Percentiles rank a stretch among this genome's conserved stretches.
phyloP scores from a whole-genome alignment of 2,113 vertebrate species.

The Empidonax traillii region DNA sequence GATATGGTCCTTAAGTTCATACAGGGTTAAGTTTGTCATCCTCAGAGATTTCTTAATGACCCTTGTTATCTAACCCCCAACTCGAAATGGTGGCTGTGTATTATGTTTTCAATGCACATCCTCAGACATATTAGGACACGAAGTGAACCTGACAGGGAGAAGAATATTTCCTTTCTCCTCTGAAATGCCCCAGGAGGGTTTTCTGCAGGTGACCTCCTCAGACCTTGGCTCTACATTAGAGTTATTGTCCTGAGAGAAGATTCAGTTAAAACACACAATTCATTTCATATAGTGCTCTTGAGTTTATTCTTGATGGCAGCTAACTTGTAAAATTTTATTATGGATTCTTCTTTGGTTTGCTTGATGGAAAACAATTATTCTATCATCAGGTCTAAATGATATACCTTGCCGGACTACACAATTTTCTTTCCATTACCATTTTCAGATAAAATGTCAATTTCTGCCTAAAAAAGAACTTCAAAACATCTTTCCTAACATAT shows the following conservation, averaged over 20 bases:
- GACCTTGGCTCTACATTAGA: slow-evolving; percentile 81
- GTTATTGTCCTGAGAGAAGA: slow-evolving; percentile 85
- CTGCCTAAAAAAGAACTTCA: not conserved
- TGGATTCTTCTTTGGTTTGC: slow-evolving; percentile 72
- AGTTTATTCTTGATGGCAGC: slow-evolving; percentile 79
- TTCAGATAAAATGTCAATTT: slow-evolving; percentile 20
- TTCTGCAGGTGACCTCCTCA: slow-evolving; percentile 74
- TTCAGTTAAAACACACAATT: slow-evolving; percentile 82
- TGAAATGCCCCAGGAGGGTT: slow-evolving; percentile 72
- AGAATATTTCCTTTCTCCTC: slow-evolving; percentile 76
- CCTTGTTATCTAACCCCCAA: slow-evolving; percentile 59
- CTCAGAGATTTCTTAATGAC: slow-evolving; percentile 72
- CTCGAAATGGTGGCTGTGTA: slow-evolving; percentile 54
- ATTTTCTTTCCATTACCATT: slow-evolving; percentile 17
- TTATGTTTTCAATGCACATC: slow-evolving; percentile 73
- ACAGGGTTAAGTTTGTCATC: slow-evolving; percentile 75
- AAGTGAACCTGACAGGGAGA: slow-evolving; percentile 76
- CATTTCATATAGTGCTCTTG: slow-evolving; percentile 83
- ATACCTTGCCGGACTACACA: not conserved
- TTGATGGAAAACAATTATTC: slow-evolving; percentile 75
- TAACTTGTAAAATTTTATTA: slow-evolving; percentile 87
- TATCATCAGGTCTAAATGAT: slow-evolving; percentile 69
- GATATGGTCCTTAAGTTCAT: slow-evolving; percentile 54
- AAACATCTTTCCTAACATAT: not conserved
- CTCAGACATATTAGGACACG: slow-evolving; percentile 73